Evolutionary conservation across 2,888 invertebrate genomes (phyloP).

Genomic region (Stratiomys singularior): DNA sequence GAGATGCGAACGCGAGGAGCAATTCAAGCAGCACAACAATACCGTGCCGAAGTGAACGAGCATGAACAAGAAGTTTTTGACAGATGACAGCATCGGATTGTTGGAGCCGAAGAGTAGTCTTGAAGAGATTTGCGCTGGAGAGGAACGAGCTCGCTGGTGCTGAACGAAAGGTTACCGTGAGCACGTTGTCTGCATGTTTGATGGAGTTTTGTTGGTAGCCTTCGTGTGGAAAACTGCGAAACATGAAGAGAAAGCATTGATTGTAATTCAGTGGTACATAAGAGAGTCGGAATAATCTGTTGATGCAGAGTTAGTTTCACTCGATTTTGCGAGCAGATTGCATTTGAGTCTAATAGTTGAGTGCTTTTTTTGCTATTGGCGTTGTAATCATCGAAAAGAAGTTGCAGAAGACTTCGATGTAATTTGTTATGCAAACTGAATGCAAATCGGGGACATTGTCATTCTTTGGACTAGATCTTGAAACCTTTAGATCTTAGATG

Average conservation of each 20-base stretch:
- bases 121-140: constrained; percentile 24
- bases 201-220: background rate
- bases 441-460: too few species aligned
- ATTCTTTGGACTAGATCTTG: too few species aligned
- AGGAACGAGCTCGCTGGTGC: background rate
- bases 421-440: too few species aligned
- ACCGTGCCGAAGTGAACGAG: background rate
- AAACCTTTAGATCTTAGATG: too few species aligned
- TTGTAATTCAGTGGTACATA: background rate
- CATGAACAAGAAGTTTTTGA: constrained; percentile 7
- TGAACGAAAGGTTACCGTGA: background rate
- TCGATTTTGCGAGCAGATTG: background rate
- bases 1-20: background rate
- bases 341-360: constrained; percentile 13
- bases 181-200: constrained; percentile 26
- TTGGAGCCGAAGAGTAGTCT: background rate
- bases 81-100: background rate
- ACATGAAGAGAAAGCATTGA: too few species aligned
- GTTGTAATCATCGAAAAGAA: too few species aligned
- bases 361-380: constrained; percentile 1
- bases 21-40: background rate
- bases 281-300: background rate
- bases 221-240: background rate
- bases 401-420: too few species aligned
- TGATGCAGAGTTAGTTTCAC: background rate